Base-by-base conservation (phyloP, 2,888 invertebrate genomes). In the Cheilosia scutellata region DNA sequence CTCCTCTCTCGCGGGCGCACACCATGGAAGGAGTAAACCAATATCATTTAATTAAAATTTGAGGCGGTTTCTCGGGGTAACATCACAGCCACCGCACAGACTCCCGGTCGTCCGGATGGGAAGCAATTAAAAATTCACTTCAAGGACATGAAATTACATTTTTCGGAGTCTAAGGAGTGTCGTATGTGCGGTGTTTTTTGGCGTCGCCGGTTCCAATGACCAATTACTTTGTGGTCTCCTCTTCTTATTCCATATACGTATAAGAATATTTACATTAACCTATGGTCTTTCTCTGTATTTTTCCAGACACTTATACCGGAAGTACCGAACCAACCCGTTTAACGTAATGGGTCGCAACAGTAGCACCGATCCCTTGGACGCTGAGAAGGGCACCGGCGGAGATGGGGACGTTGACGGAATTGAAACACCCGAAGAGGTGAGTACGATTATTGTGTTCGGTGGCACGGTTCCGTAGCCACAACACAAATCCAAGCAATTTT, bases 391-490 rank as follows among this genome's bases (percentile, higher is more conserved):
- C 31, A 88, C 88, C 71, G 88, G 88, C 37, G 89, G 89, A 82
- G 90, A 90, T 77, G 90, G 89, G 66, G 88, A 89, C 63, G 89
- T 89, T 49, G 90, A 89, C 68, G 90, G 89, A 63, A 71, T 60
- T 20, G 75, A 76, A 40, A 76, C 84, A 16, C 84, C 84, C 37
- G 84, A 80, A 31, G 84, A 84, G 84, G 80, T 84, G 75, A 84
- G 80, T 84, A 78, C 60, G n/a, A 53, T 70, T 63, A 33, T 51
- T 31, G 51, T n/a, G 47, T 7, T 37, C 37, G 44, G 44, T n/a
- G 40, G 3, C 25, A 42, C 44, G 53, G 51, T 63, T 33, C 31
- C 60, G 9, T 42, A 58, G 63, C 74, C 80, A 49, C 74, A 49
- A 63, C 47, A 66, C 68, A 72, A 79, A 55, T 71, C 75, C 68